Evolutionary conservation across 2,113 vertebrate genomes (phyloP).

Genomic region (Suricata suricatta): DNA sequence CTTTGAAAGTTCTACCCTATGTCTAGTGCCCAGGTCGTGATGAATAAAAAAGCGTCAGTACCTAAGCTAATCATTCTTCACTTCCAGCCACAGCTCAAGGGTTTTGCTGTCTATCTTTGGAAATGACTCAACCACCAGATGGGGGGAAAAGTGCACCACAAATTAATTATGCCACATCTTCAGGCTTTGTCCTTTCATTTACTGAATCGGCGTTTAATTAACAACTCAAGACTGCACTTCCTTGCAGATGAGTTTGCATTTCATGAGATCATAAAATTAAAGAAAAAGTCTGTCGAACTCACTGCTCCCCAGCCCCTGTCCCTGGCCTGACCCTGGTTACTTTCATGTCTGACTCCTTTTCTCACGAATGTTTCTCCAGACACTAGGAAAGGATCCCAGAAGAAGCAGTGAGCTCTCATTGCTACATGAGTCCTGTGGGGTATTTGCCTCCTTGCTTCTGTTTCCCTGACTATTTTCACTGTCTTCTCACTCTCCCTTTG

Average conservation of each 20-base stretch:
- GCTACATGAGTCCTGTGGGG: neutral
- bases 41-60: neutral
- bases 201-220: constrained; percentile 30
- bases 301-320: neutral
- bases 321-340: neutral
- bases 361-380: neutral
- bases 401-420: neutral
- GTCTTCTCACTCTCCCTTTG: neutral
- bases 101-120: constrained; percentile 46
- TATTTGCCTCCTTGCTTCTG: neutral
- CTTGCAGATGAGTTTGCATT: constrained; percentile 17
- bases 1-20: neutral
- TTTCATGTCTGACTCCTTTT: constrained; percentile 8
- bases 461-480: neutral
- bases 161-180: constrained; percentile 28
- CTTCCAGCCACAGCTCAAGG: constrained; percentile 34
- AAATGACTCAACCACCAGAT: constrained; percentile 62
- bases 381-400: neutral
- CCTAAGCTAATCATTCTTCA: neutral
- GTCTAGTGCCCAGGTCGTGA: neutral
- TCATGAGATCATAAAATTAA: constrained; percentile 56
- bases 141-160: neutral
- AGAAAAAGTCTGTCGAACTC: constrained; percentile 4
- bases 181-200: constrained; percentile 38
- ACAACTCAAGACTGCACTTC: constrained; percentile 45